Evolutionary conservation across 2,113 vertebrate species (phyloP).

Genomic region (Benitochromis conjunctus): DNA sequence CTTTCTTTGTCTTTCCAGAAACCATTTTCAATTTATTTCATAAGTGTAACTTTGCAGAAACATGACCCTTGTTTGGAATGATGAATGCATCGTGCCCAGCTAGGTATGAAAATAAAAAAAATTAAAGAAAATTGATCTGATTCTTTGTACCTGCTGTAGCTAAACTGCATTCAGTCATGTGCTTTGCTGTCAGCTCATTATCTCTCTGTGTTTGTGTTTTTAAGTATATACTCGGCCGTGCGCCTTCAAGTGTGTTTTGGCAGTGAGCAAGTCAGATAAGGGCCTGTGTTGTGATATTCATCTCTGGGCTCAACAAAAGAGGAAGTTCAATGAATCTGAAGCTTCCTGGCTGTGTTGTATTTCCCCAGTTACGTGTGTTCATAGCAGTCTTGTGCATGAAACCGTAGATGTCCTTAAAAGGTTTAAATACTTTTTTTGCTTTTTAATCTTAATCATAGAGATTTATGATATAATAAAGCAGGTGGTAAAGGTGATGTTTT

Average conservation of each 20-base stretch:
- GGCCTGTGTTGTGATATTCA: conserved; percentile 47
- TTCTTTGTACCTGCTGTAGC: neutral
- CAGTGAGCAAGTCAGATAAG: conserved; percentile 49
- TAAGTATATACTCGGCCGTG: neutral
- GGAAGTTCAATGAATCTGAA: conserved; percentile 51
- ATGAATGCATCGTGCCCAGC: neutral
- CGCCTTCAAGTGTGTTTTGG: conserved; percentile 49
- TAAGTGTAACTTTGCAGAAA: neutral
- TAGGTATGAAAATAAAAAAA: neutral
- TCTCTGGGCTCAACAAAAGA: conserved; percentile 35
- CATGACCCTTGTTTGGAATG: neutral
- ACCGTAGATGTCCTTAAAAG: neutral
- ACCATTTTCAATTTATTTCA: neutral
- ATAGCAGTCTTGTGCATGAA: neutral
- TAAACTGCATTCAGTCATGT: neutral
- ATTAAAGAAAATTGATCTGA: neutral
- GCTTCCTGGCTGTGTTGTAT: conserved; percentile 42
- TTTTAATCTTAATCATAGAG: neutral
- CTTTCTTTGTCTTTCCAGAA: neutral
- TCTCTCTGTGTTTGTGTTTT: neutral
- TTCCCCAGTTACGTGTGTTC: neutral
- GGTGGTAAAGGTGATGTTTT: neutral
- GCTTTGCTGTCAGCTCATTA: neutral
- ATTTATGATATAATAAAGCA: neutral
- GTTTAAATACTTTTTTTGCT: neutral